Conservation (phyloP, 2,113 vertebrate species). For the Neopipo cinnamomea region DNA sequence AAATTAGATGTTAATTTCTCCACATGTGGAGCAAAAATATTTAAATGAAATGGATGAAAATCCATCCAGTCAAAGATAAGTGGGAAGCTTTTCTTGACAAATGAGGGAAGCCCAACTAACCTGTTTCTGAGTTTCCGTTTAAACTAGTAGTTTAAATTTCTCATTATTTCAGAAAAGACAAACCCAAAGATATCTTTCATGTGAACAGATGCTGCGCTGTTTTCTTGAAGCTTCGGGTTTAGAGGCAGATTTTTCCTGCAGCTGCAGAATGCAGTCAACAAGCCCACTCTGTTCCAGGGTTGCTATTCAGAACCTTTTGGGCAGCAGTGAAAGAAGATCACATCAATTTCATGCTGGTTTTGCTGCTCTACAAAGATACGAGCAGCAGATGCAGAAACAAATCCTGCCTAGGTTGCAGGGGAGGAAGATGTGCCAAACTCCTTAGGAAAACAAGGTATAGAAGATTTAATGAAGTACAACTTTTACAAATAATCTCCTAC, state of each 20-base stretch:
- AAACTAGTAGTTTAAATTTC: background rate
- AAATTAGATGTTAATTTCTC: background rate
- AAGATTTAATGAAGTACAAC: background rate
- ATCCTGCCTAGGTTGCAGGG: background rate
- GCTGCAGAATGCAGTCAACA: conserved; percentile 57
- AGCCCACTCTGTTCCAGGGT: conserved; percentile 19
- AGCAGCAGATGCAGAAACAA: background rate
- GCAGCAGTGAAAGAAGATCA: conserved; percentile 26
- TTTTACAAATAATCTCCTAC: background rate
- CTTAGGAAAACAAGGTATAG: background rate
- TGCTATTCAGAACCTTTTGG: conserved; percentile 47
- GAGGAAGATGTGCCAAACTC: background rate
- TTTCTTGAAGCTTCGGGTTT: conserved; percentile 21
- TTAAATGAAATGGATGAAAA: background rate
- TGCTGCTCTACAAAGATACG: background rate
- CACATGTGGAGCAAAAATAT: background rate
- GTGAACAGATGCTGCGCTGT: conserved; percentile 35
- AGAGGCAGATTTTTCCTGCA: conserved; percentile 50
- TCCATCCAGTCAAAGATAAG: background rate
- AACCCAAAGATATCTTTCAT: conserved; percentile 37
- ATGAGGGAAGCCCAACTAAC: background rate
- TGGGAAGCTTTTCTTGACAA: background rate
- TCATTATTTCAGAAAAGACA: background rate
- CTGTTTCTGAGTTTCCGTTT: background rate
- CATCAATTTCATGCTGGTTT: conserved; percentile 37